Conservation (phyloP, 2,113 vertebrate species). For the Cromileptes altivelis region DNA sequence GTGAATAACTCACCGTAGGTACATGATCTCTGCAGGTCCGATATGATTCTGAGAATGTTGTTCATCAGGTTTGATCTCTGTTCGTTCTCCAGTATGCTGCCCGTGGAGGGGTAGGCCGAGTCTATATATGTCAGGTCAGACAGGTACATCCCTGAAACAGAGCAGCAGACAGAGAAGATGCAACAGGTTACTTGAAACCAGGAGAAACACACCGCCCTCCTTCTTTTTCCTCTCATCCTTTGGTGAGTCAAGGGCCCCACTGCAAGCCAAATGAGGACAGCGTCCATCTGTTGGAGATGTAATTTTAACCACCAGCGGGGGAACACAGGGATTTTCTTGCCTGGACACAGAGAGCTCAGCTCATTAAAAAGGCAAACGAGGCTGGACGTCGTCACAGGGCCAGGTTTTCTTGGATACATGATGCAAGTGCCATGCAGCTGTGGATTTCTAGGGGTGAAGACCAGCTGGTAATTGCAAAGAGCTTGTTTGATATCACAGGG, state of each 20-base stretch:
- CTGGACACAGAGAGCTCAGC: constrained; percentile 14
- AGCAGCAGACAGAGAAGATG: constrained; percentile 10
- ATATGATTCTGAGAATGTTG: constrained; percentile 98
- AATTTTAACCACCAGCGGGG: background rate
- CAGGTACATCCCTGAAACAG: constrained; percentile 94
- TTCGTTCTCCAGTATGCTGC: constrained; percentile 98
- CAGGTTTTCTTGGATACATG: constrained; percentile 36
- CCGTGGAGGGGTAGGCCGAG: constrained; percentile 97
- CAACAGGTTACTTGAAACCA: background rate
- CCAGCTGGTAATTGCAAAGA: constrained; percentile 25
- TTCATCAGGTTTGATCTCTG: constrained; percentile 99
- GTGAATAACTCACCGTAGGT: constrained; percentile 90
- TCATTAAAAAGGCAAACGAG: constrained; percentile 55
- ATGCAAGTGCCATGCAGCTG: constrained; percentile 45
- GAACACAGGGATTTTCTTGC: constrained; percentile 20
- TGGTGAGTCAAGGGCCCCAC: background rate
- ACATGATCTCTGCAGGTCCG: constrained; percentile 97
- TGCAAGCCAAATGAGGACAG: constrained; percentile 35
- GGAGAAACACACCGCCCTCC: background rate
- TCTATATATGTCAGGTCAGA: constrained; percentile 98
- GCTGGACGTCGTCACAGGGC: constrained; percentile 6
- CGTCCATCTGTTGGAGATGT: constrained; percentile 48
- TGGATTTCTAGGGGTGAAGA: constrained; percentile 16
- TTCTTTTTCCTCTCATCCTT: background rate
- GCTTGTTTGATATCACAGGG: constrained; percentile 21